Percentiles rank a stretch among this genome's conserved stretches.
phyloP scores from a whole-genome alignment of 2,888 invertebrate genomes.

The Drosophila mettleri region DNA sequence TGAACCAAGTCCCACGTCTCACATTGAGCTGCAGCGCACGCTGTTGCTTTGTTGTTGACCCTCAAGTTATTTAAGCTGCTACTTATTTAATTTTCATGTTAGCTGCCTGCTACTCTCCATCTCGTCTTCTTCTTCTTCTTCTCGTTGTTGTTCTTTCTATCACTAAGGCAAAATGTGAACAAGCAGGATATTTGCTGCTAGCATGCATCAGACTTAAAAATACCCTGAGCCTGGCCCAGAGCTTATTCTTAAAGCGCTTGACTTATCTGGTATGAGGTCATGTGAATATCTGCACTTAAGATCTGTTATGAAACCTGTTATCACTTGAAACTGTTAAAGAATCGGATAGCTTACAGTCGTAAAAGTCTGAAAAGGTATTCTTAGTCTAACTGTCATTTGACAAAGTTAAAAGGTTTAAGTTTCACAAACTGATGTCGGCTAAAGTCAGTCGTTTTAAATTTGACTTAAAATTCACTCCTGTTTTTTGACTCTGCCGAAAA shows the following conservation, averaged over 20 bases:
- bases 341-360: background rate
- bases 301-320: background rate
- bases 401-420: too few relatives aligned
- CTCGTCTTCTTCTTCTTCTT: slow-evolving; percentile 9
- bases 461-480: too few relatives aligned
- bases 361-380: background rate
- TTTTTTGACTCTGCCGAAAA: too few relatives aligned
- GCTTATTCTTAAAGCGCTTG: background rate
- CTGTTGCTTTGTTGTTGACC: slow-evolving; percentile 28
- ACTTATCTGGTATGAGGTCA: background rate
- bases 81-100: slow-evolving; percentile 81
- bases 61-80: slow-evolving; percentile 75
- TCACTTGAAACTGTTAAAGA: background rate
- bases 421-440: too few relatives aligned
- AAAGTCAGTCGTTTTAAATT: too few relatives aligned
- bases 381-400: background rate
- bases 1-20: slow-evolving; percentile 4
- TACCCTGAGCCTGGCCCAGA: background rate
- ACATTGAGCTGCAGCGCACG: slow-evolving; percentile 41
- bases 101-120: slow-evolving; percentile 21
- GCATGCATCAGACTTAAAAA: slow-evolving; percentile 2
- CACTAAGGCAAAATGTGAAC: background rate
- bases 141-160: background rate
- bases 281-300: background rate
- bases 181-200: background rate